Evolutionary conservation across 2,797 vertebrate species (phyloP).

Genomic region (Hafferia zeledoni): DNA sequence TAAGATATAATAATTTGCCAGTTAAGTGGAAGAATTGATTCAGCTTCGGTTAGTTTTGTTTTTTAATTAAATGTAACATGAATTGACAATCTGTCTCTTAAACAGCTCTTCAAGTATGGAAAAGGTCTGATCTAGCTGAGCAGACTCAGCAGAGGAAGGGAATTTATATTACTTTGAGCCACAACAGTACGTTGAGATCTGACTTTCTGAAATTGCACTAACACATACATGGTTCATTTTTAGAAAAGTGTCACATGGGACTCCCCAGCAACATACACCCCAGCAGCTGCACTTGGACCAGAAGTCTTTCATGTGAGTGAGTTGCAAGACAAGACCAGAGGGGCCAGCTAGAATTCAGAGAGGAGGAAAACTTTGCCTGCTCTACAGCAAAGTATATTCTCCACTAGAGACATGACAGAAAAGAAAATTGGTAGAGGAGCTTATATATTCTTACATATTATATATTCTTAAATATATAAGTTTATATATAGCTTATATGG

Average conservation of each 20-base stretch:
- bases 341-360: background rate
- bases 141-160: background rate
- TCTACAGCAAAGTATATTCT: background rate
- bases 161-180: background rate
- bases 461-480: background rate
- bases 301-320: background rate
- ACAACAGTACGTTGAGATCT: rapidly evolving
- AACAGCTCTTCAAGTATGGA: background rate
- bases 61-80: background rate
- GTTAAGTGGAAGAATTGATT: background rate
- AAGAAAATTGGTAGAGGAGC: background rate
- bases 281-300: background rate
- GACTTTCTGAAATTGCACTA: background rate
- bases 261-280: background rate
- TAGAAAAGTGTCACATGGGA: background rate
- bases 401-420: background rate
- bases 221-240: background rate
- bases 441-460: background rate
- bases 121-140: background rate
- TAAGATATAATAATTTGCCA: background rate
- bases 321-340: rapidly evolving
- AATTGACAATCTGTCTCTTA: background rate
- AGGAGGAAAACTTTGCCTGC: background rate
- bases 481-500: background rate
- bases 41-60: background rate